Conservation (phyloP, 1,140 invertebrate genomes). For the Cydia amplana region DNA sequence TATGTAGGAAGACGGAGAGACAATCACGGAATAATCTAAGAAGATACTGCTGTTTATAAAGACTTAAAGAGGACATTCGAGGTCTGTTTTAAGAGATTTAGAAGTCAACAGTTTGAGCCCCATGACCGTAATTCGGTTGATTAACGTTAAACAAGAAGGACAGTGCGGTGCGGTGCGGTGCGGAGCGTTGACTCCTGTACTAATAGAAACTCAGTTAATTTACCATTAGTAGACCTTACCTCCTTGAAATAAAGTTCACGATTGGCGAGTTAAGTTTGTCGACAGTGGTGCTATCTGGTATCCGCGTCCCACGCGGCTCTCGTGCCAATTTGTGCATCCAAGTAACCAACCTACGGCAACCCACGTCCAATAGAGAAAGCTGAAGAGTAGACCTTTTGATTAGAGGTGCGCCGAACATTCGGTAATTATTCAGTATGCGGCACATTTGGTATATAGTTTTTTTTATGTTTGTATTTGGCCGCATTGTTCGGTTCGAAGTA, state of each 20-base stretch:
- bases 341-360: conserved; percentile 45
- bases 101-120: conserved; percentile 21
- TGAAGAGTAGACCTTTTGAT: background rate
- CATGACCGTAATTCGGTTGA: conserved; percentile 25
- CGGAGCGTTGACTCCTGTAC: conserved; percentile 57
- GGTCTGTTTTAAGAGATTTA: conserved; percentile 3
- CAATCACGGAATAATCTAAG: too few species aligned
- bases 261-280: background rate
- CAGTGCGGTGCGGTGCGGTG: conserved; percentile 29
- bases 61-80: background rate
- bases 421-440: background rate
- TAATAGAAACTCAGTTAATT: background rate
- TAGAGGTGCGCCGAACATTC: conserved; percentile 5
- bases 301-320: conserved; percentile 61
- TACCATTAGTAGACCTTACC: background rate
- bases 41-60: too few species aligned
- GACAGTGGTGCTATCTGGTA: conserved; percentile 52
- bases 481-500: too few species aligned
- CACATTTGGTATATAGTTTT: background rate
- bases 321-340: conserved; percentile 57
- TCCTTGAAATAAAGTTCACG: background rate
- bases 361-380: conserved; percentile 41
- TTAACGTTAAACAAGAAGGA: conserved; percentile 20
- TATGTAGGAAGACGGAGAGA: too few species aligned
- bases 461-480: too few species aligned